Evolutionary conservation across 2,113 vertebrate genomes (phyloP).

Genomic region (Athene cunicularia): DNA sequence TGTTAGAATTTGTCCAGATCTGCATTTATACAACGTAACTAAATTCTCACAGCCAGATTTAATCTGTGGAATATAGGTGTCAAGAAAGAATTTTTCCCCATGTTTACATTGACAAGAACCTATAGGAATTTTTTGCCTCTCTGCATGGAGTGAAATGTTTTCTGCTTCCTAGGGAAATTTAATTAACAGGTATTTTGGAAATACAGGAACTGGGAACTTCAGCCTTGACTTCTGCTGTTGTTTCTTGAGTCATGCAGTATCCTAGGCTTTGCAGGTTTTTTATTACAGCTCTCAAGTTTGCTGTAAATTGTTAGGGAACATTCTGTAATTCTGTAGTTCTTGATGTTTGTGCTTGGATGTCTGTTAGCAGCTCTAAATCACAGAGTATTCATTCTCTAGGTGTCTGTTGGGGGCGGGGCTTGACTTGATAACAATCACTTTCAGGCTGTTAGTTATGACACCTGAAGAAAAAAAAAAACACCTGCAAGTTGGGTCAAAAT

Average conservation of each 20-base stretch:
- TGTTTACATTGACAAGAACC: not conserved
- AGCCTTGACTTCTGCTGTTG: not conserved
- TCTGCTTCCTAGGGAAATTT: not conserved
- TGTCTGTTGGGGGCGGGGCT: not conserved
- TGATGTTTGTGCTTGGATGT: not conserved
- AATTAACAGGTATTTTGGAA: not conserved
- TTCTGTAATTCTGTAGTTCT: not conserved
- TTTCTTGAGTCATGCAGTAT: not conserved
- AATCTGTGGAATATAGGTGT: not conserved
- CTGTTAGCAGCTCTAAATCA: not conserved
- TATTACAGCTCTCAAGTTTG: not conserved
- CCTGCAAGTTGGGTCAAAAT: not conserved
- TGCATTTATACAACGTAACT: not conserved
- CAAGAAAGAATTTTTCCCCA: not conserved
- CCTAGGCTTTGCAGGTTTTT: not conserved
- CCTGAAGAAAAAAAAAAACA: not conserved
- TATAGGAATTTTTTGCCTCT: not conserved
- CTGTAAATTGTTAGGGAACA: not conserved
- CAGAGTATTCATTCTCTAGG: not conserved
- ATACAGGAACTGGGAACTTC: not conserved
- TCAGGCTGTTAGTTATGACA: not conserved
- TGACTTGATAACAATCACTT: not conserved
- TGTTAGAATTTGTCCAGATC: not conserved
- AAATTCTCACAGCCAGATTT: not conserved
- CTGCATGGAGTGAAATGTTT: not conserved